A percentile compares a stretch with the other conserved stretches of the same genome.
phyloP scores from a whole-genome alignment of 1,140 invertebrate species.

The Cydia splendana region DNA sequence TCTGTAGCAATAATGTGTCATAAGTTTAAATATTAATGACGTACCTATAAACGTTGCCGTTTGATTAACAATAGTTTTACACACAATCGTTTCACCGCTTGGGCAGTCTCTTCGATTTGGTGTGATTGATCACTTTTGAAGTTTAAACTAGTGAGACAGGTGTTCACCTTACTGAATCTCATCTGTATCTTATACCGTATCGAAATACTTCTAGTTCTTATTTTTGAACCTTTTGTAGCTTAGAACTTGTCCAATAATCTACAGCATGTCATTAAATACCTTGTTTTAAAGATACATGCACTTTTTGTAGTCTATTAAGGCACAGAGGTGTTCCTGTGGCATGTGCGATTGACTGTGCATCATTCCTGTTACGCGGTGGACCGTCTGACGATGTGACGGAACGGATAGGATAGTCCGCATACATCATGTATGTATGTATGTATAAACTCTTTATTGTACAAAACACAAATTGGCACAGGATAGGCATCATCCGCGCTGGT shows the following conservation, averaged over 20 bases:
- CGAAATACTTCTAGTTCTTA: no score
- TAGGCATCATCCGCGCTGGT: not conserved
- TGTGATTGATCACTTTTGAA: not conserved
- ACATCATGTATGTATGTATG: no score
- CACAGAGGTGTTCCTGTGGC: not conserved
- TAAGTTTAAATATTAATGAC: no score
- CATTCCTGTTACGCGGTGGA: not conserved
- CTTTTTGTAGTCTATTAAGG: no score
- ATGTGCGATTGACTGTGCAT: not conserved
- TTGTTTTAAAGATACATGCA: no score
- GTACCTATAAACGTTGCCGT: not conserved
- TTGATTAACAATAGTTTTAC: not conserved
- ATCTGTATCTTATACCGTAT: not conserved
- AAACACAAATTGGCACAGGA: no score
- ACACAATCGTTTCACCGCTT: not conserved
- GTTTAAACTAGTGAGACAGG: not conserved
- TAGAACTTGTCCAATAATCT: no score
- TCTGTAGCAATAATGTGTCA: no score
- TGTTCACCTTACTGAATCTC: not conserved
- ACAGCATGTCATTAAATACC: no score
- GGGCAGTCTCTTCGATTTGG: not conserved
- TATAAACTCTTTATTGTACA: no score
- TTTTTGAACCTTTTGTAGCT: no score
- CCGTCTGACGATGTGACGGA: not conserved
- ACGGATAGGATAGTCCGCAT: not conserved